Percentiles rank a stretch among this genome's conserved stretches.
Conservation (phyloP, 2,888 invertebrate species). For the Aphidius colemani region DNA sequence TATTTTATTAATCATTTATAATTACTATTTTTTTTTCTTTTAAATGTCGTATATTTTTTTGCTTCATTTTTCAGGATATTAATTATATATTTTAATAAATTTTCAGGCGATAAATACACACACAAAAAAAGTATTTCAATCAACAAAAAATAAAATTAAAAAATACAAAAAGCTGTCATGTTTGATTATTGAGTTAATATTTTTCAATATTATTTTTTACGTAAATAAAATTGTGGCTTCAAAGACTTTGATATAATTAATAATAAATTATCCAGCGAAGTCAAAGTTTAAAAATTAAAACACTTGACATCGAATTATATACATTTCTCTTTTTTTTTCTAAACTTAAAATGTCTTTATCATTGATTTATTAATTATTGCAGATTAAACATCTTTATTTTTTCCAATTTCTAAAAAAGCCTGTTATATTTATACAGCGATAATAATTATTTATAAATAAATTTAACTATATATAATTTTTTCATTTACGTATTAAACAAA, state of each 20-base stretch:
- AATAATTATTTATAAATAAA: background rate
- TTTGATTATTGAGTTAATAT: no score
- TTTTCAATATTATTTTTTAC: no score
- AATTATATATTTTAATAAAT: background rate
- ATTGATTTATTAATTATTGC: slow-evolving; percentile 2
- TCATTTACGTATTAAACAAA: background rate
- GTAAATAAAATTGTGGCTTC: no score
- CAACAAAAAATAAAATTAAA: no score
- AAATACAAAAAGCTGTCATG: no score
- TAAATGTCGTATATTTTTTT: background rate
- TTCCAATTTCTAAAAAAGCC: background rate
- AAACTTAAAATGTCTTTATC: no score
- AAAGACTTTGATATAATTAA: no score
- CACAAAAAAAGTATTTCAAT: no score
- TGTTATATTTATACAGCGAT: slow-evolving; percentile 16
- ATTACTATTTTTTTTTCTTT: slow-evolving; percentile 5
- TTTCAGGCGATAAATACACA: background rate
- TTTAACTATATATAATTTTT: background rate
- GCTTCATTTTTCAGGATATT: background rate
- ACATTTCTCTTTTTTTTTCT: slow-evolving; percentile 18
- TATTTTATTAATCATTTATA: slow-evolving; percentile 16
- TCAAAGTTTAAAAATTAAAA: slow-evolving; percentile 28
- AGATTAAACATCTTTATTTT: slow-evolving; percentile 7
- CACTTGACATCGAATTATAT: slow-evolving; percentile 32
- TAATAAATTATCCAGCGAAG: slow-evolving; percentile 24